phyloP scores from a whole-genome alignment of 2,113 vertebrate species.

The Myiopsitta monachus region DNA sequence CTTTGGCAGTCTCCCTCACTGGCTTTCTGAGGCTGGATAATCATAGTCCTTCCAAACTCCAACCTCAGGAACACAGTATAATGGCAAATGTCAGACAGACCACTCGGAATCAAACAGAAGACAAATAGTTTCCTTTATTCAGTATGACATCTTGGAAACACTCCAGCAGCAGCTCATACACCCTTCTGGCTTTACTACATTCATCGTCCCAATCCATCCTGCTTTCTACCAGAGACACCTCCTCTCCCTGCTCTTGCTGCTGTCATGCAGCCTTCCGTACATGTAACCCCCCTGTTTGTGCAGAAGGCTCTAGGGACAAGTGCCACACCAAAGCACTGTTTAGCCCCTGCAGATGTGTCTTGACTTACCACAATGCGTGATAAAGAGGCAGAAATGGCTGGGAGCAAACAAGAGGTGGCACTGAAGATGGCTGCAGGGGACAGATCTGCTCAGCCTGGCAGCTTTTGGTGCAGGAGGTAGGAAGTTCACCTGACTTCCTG shows the following conservation, averaged over 20 bases:
- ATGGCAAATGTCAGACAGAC: constrained; percentile 40
- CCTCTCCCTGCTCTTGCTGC: not conserved
- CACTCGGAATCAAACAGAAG: constrained; percentile 21
- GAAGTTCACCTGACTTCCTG: not conserved
- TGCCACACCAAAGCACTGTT: not conserved
- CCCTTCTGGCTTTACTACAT: not conserved
- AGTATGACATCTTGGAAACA: constrained; percentile 13
- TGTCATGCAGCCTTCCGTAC: not conserved
- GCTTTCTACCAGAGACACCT: not conserved
- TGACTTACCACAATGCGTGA: not conserved
- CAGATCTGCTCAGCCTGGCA: not conserved
- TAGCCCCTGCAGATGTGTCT: not conserved
- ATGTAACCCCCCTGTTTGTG: not conserved
- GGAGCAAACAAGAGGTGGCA: not conserved
- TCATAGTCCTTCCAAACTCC: constrained; percentile 3
- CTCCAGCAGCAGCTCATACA: constrained; percentile 15
- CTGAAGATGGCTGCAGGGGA: not conserved
- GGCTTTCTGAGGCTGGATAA: constrained; percentile 22
- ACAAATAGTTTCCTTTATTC: not conserved
- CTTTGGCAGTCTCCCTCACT: not conserved
- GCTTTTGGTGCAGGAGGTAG: not conserved
- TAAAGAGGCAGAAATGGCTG: not conserved
- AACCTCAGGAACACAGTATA: constrained; percentile 1
- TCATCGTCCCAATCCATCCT: not conserved
- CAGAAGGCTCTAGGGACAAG: not conserved